Percentiles rank a stretch among this genome's conserved stretches.
Evolutionary conservation across 1,140 invertebrate genomes (phyloP).

Genomic region (Zaprionus lachaisei): DNA sequence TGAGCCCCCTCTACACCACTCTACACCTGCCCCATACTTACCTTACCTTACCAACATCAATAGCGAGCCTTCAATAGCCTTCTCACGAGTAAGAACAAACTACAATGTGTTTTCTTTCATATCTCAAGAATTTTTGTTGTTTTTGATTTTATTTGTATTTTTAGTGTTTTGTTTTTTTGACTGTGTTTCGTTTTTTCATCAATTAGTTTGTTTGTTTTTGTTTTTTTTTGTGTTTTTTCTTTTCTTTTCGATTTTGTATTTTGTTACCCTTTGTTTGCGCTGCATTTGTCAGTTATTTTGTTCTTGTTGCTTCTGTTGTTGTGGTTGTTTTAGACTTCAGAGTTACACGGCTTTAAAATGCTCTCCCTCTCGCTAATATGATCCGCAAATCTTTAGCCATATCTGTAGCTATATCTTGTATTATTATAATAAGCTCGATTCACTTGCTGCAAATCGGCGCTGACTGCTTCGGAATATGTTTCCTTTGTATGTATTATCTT

Average conservation of each 20-base stretch:
- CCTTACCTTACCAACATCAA: background rate
- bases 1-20: slow-evolving; percentile 6
- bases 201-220: slow-evolving; percentile 39
- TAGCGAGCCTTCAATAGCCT: background rate
- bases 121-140: slow-evolving; percentile 68
- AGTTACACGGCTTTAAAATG: slow-evolving; percentile 67
- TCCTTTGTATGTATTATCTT: slow-evolving; percentile 41
- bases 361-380: slow-evolving; percentile 53
- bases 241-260: slow-evolving; percentile 33
- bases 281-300: slow-evolving; percentile 29
- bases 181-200: slow-evolving; percentile 32
- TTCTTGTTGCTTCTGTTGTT: slow-evolving; percentile 2
- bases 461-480: slow-evolving; percentile 60
- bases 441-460: slow-evolving; percentile 72
- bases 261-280: slow-evolving; percentile 58
- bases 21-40: background rate
- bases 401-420: slow-evolving; percentile 1
- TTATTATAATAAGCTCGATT: slow-evolving; percentile 64
- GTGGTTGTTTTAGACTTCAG: slow-evolving; percentile 56
- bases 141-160: slow-evolving; percentile 68
- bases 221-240: slow-evolving; percentile 16
- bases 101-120: slow-evolving; percentile 64
- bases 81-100: slow-evolving; percentile 1
- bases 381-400: slow-evolving; percentile 5
- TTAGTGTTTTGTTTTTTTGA: slow-evolving; percentile 58